Base-by-base conservation (phyloP, 1,140 invertebrate genomes). In the Hylyphantes graminicola region DNA sequence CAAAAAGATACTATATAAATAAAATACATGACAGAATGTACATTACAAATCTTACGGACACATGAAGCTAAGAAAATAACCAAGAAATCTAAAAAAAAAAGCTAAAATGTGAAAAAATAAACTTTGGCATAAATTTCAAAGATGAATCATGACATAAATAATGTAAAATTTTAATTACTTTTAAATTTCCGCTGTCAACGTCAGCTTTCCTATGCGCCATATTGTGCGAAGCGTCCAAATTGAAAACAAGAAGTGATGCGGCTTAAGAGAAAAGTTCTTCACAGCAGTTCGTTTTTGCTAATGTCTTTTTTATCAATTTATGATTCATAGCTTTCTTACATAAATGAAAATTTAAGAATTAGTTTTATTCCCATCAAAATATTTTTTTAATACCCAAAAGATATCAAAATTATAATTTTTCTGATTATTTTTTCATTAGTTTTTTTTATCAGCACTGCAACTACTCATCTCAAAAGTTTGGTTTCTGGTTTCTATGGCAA, bases 181-280 rank as follows among this genome's bases (percentile, higher is more conserved):
- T 65, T 10, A 35, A 78, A 13, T 63, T 55, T 65, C 70, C 48
- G 55, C 17, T 65, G 55, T 83, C 80, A 74, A 83, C 72, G 68
- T 83, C 80, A 74, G 17, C 61, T 70, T 75, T 74, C 50, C 59
- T 83, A 9, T 53, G 21, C 68, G 68, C 80, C 80, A 83, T 83
- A 75, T 75, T 83, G 59, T 57, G 15, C 50, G 9, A 67, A 67
- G 15, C 0, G 48, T 70, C 19, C 51, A 73, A 63, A 53, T 9
- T 12, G 17, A 64, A 54, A 64, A 78, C n/a, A 11, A 35, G 63
- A 53, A 63, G 54, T 81, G 79, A 81, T 70, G 79, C 68, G 67
- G 65, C 65, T 53, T 81, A 48, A 68, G 64, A n/a, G 51, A 12
- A 9, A 11, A 74, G 10, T 63, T 15, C 15, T 63, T 76, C 74